phyloP scores from a whole-genome alignment of 1,140 invertebrate species.

The Sycobia sp. region DNA sequence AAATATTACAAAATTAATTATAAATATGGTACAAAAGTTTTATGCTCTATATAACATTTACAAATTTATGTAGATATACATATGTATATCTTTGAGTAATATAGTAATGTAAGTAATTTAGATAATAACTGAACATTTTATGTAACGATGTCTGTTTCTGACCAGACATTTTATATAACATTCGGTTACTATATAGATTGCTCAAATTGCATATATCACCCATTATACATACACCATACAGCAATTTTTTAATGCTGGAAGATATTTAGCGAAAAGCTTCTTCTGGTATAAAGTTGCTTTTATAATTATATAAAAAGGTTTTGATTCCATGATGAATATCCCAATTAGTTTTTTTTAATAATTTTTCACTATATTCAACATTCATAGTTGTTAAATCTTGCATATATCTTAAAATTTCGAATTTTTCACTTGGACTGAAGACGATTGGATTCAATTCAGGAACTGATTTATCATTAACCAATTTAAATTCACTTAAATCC shows the following conservation, averaged over 20 bases:
- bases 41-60: neutral
- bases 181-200: too few species aligned
- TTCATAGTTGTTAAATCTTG: slow-evolving; percentile 56
- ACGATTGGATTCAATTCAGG: slow-evolving; percentile 49
- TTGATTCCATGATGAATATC: slow-evolving; percentile 52
- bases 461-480: slow-evolving; percentile 23
- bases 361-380: slow-evolving; percentile 43
- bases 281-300: slow-evolving; percentile 50
- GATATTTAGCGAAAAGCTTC: slow-evolving; percentile 47
- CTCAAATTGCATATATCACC: too few species aligned
- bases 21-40: too few species aligned
- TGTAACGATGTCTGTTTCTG: too few species aligned
- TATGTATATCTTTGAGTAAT: too few species aligned
- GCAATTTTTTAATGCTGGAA: too few species aligned
- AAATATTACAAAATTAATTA: slow-evolving; percentile 6
- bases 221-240: too few species aligned
- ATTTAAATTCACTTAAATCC: slow-evolving; percentile 34
- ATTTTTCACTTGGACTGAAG: slow-evolving; percentile 51
- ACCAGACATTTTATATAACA: too few species aligned
- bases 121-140: too few species aligned
- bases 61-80: slow-evolving; percentile 1
- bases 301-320: slow-evolving; percentile 53
- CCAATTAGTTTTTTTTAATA: slow-evolving; percentile 50
- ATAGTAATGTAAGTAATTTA: too few species aligned
- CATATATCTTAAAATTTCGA: slow-evolving; percentile 52